Base-by-base conservation (phyloP, 2,113 vertebrate genomes). In the Tyrannus savana region DNA sequence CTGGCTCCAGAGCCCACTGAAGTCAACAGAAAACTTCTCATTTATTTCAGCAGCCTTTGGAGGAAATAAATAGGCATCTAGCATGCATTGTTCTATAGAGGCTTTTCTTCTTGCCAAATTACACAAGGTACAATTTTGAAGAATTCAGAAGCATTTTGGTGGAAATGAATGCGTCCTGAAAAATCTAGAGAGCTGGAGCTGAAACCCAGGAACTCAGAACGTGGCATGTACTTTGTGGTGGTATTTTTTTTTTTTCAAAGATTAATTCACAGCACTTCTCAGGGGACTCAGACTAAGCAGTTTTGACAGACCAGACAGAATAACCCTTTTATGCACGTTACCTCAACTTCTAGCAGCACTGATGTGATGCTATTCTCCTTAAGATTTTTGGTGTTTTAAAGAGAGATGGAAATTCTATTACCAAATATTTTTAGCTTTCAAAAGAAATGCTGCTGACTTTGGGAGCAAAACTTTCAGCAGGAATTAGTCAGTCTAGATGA, bases 321-420 rank as follows among this genome's bases (percentile, higher is more conserved):
- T 71, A 86, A 73, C 75, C 15, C 63, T 86, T 85, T 93, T 63
- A 80, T 55, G 42, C 12, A 35, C 30, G 31, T 86, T 76, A 66
- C 63, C 63, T 90, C 4, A 2, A 62, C 35, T 77, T 87, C 72
- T 67, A 88, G 12, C 67, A 96, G 27, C 21, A 81, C 21, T 67
- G 23, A 55, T 74, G 42, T 80, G 75, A 77, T 76, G 31, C 24
- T 71, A 50, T 53, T 66, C 49, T 85, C 44, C 22, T 62, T 62
- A 88, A 85, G 75, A 11, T 58, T 92, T 92, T 46, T 41, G 31
- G 50, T 88, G 18, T 52, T 88, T 85, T 77, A 52, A 94, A 87
- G 53, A 62, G n/a, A 77, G 58, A 8, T 80, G 50, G 59, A 92
- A 90, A 92, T 88, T 76, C 59, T 88, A 62, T 88, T 62, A 76